Conservation (phyloP, 2,113 vertebrate genomes). For the Neotragus pygmaeus region DNA sequence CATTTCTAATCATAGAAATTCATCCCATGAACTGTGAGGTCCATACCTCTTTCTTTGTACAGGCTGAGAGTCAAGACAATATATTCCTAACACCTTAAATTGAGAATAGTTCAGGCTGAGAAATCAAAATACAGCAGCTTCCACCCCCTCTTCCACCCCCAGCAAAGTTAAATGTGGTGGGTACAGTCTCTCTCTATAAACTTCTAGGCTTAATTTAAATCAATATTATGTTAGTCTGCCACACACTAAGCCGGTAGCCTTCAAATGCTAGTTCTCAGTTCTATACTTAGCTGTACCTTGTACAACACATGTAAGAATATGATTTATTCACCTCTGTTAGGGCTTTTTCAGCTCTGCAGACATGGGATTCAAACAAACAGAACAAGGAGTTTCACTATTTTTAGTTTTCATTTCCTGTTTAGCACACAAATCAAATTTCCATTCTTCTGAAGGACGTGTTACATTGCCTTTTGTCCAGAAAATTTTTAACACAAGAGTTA, state of each 20-base stretch:
- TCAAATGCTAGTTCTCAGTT: background rate
- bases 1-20: constrained; percentile 3
- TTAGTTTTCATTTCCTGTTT: background rate
- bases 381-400: background rate
- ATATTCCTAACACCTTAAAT: background rate
- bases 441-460: background rate
- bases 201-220: background rate
- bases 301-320: background rate
- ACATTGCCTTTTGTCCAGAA: background rate
- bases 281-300: background rate
- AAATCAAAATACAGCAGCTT: background rate
- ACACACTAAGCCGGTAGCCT: background rate
- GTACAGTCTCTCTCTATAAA: background rate
- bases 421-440: background rate
- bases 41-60: background rate
- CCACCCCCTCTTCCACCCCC: background rate
- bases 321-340: background rate
- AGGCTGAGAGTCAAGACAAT: background rate
- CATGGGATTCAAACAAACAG: background rate
- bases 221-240: background rate
- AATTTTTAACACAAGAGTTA: background rate
- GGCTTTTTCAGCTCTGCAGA: background rate
- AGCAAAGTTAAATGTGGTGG: background rate
- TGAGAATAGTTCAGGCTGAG: background rate
- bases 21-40: background rate